Evolutionary conservation across 92 coral and sea anemone species (phyloP).

Genomic region (Plumapathes pennacea): DNA sequence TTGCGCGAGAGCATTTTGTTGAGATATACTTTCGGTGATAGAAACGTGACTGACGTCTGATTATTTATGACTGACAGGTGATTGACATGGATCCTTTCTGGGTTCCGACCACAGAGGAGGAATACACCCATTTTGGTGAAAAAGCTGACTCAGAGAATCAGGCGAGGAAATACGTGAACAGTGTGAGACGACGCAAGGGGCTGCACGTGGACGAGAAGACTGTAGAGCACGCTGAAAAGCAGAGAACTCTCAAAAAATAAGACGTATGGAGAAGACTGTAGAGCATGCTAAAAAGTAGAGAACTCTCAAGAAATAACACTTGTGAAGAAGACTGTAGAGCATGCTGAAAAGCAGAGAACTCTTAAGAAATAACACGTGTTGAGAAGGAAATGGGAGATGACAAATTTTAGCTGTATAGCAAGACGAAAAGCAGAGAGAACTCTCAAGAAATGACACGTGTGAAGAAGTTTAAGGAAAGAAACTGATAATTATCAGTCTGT

Average conservation of each 20-base stretch:
- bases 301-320: too few relatives aligned
- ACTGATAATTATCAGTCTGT: slow-evolving; percentile 79
- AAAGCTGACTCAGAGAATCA: slow-evolving; percentile 98
- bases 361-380: slow-evolving; percentile 85
- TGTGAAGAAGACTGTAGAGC: slow-evolving; percentile 98
- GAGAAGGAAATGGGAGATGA: too few relatives aligned
- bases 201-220: slow-evolving; percentile 96
- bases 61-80: slow-evolving; percentile 47
- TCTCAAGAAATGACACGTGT: too few relatives aligned
- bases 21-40: too few relatives aligned
- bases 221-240: slow-evolving; percentile 98
- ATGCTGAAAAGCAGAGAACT: slow-evolving; percentile 97
- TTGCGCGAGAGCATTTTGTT: too few relatives aligned
- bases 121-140: slow-evolving; percentile 94
- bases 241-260: slow-evolving; percentile 90
- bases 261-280: too few relatives aligned
- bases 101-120: slow-evolving; percentile 99
- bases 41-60: neutral
- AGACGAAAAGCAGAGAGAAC: too few relatives aligned
- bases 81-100: slow-evolving; percentile 94
- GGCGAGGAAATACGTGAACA: slow-evolving; percentile 97
- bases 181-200: slow-evolving; percentile 90
- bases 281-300: too few relatives aligned
- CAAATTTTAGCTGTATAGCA: too few relatives aligned
- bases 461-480: neutral